Conservation (phyloP, 2,888 invertebrate species). For the Conus canariensis region DNA sequence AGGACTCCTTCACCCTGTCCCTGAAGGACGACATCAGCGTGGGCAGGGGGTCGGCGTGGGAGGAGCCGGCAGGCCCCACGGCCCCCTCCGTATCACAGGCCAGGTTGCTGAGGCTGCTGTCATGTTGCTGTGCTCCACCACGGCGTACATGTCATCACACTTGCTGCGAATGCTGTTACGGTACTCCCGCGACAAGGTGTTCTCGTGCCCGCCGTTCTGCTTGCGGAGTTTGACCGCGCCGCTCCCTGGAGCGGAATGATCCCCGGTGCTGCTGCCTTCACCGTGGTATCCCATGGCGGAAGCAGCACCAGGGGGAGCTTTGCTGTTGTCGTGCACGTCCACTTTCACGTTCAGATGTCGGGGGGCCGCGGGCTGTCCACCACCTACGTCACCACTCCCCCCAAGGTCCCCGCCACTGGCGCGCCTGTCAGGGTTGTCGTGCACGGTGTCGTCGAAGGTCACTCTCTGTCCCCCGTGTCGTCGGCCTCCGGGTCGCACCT, state of each 20-base stretch:
- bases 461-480: slow-evolving; percentile 69
- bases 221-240: slow-evolving; percentile 19
- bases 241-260: background rate
- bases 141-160: slow-evolving; percentile 60
- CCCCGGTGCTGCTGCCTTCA: background rate
- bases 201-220: slow-evolving; percentile 38
- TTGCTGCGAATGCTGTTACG: slow-evolving; percentile 64
- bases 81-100: too few relatives aligned
- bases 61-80: too few relatives aligned
- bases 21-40: too few relatives aligned
- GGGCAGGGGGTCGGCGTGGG: too few relatives aligned
- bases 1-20: too few relatives aligned
- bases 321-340: slow-evolving; percentile 61
- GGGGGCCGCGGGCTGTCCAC: slow-evolving; percentile 48
- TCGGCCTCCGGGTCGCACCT: slow-evolving; percentile 54
- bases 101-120: background rate
- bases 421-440: slow-evolving; percentile 48
- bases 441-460: slow-evolving; percentile 71
- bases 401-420: slow-evolving; percentile 37
- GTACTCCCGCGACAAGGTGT: slow-evolving; percentile 59
- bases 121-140: slow-evolving; percentile 6
- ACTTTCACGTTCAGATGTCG: slow-evolving; percentile 63
- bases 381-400: background rate
- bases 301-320: background rate
- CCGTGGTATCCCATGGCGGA: background rate